A percentile compares a stretch with the other conserved stretches of the same genome.
Evolutionary conservation across 2,888 invertebrate genomes (phyloP).

Genomic region (Orthonychiurus folsomi): DNA sequence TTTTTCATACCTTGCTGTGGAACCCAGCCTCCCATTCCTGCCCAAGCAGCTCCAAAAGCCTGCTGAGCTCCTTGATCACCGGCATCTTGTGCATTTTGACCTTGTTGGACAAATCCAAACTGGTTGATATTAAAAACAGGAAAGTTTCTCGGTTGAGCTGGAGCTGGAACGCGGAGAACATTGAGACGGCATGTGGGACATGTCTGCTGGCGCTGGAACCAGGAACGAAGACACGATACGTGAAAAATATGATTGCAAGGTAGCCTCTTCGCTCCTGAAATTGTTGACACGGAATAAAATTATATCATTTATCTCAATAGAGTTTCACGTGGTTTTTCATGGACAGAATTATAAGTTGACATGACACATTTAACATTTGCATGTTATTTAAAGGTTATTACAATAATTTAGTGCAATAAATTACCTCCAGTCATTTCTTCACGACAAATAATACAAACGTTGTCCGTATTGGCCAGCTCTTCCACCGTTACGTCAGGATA

Average conservation of each 20-base stretch:
- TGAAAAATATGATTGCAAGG: conserved; percentile 99
- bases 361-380: background rate
- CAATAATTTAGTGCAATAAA: background rate
- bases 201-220: conserved; percentile 99
- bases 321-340: too few species aligned
- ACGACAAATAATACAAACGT: conserved; percentile 97
- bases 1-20: conserved; percentile 16
- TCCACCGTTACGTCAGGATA: conserved; percentile 93
- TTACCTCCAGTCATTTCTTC: conserved; percentile 65
- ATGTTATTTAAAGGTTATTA: background rate
- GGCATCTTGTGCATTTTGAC: conserved; percentile 27
- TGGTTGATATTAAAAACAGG: conserved; percentile 41
- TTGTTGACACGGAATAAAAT: conserved; percentile 44
- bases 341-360: background rate
- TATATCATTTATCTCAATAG: background rate
- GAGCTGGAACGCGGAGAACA: conserved; percentile 51
- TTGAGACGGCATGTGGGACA: conserved; percentile 97
- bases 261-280: conserved; percentile 85
- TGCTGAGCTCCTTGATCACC: conserved; percentile 16
- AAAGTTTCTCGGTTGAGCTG: conserved; percentile 42
- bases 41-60: conserved; percentile 21
- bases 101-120: conserved; percentile 31
- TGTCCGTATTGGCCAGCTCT: conserved; percentile 84
- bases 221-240: conserved; percentile 89
- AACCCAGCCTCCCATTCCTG: conserved; percentile 27